A percentile compares a stretch with the other conserved stretches of the same genome.
Conservation (phyloP, 2,888 invertebrate genomes). For the Taenaris catops region DNA sequence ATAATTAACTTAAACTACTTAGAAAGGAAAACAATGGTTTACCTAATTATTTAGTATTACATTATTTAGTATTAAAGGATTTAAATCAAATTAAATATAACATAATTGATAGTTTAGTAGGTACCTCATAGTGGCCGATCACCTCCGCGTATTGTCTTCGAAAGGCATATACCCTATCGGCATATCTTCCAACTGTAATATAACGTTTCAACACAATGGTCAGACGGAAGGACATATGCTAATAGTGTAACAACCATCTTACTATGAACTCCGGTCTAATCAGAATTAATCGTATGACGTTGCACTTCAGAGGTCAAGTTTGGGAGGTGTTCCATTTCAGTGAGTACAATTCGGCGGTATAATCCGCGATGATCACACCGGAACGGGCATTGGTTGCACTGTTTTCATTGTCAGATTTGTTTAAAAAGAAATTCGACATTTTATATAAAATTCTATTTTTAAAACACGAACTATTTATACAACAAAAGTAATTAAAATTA, state of each 20-base stretch:
- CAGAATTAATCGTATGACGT: constrained; percentile 23
- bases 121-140: background rate
- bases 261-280: constrained; percentile 31
- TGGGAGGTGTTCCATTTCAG: constrained; percentile 43
- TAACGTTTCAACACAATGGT: constrained; percentile 54
- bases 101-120: background rate
- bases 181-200: constrained; percentile 43
- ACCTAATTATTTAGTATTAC: no score
- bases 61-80: no score
- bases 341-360: constrained; percentile 62
- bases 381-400: constrained; percentile 46
- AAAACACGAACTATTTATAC: no score
- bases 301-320: constrained; percentile 23
- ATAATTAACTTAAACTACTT: no score
- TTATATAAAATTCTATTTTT: no score
- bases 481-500: no score
- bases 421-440: no score
- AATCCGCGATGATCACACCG: constrained; percentile 63
- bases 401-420: constrained; percentile 39
- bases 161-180: constrained; percentile 35
- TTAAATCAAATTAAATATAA: background rate
- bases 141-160: constrained; percentile 27
- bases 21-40: no score
- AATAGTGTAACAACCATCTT: constrained; percentile 37
- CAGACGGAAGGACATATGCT: constrained; percentile 54